Evolutionary conservation across 2,888 invertebrate species (phyloP).

Genomic region (Lymantria dispar): DNA sequence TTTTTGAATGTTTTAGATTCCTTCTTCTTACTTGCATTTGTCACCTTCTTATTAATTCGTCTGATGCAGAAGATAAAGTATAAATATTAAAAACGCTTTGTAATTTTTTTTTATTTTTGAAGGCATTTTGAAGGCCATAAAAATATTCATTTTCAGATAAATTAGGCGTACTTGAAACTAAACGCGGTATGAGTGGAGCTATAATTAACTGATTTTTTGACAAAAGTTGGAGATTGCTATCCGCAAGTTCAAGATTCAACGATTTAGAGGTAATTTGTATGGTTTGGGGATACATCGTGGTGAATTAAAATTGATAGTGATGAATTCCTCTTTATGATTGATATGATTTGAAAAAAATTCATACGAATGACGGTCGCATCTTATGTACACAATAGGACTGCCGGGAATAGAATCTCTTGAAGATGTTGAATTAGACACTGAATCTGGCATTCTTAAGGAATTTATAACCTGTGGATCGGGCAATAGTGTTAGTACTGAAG

Average conservation of each 20-base stretch:
- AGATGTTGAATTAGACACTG: not conserved
- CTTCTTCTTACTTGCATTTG: slow-evolving; percentile 7
- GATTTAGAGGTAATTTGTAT: not conserved
- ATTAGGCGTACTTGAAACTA: not conserved
- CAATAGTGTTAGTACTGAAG: not conserved
- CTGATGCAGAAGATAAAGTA: slow-evolving; percentile 7
- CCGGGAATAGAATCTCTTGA: not conserved
- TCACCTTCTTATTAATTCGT: slow-evolving; percentile 6
- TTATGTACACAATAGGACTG: not conserved
- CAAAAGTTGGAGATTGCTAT: too few species aligned
- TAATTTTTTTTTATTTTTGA: not conserved
- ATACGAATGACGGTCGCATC: too few species aligned
- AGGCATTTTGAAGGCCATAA: not conserved
- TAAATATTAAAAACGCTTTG: not conserved
- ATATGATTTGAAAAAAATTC: not conserved
- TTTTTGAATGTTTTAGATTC: slow-evolving; percentile 4
- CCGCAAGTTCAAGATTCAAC: not conserved
- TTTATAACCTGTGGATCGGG: not conserved
- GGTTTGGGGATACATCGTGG: not conserved
- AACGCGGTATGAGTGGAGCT: not conserved
- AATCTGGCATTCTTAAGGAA: not conserved
- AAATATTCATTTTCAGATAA: not conserved
- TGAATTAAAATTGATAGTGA: slow-evolving; percentile 1
- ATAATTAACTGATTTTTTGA: too few species aligned
- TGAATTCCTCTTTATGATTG: not conserved